phyloP scores from a whole-genome alignment of 2,888 invertebrate species.

The Cheiracanthium punctorium region DNA sequence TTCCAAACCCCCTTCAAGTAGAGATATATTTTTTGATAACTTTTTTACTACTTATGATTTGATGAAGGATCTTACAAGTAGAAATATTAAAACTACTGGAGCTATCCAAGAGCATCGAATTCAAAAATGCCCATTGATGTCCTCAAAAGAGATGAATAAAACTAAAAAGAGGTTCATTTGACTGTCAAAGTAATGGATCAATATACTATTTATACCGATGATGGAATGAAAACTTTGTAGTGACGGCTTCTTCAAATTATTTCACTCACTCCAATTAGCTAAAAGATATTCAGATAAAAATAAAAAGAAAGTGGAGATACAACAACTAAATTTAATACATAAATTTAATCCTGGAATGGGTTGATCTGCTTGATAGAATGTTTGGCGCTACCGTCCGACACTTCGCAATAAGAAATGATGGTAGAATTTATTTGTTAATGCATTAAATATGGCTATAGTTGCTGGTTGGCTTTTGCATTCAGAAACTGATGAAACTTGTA shows the following conservation, averaged over 20 bases:
- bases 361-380: constrained; percentile 14
- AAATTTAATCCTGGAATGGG: constrained; percentile 7
- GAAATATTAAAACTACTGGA: background rate
- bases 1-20: constrained; percentile 1
- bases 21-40: background rate
- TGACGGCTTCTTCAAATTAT: constrained; percentile 21
- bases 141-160: background rate
- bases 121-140: background rate
- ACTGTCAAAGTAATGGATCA: background rate
- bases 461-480: background rate
- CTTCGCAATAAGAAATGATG: constrained; percentile 1
- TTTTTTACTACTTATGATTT: constrained; percentile 14
- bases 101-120: background rate
- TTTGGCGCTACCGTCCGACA: background rate
- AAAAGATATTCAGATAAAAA: background rate
- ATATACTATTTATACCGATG: background rate
- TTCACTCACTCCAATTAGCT: background rate
- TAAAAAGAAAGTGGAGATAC: constrained; percentile 14
- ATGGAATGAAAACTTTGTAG: constrained; percentile 19
- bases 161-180: background rate
- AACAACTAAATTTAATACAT: constrained; percentile 2
- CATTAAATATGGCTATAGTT: background rate
- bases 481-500: background rate
- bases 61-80: background rate
- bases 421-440: background rate